Evolutionary conservation across 2,888 invertebrate genomes (phyloP).

Genomic region (Diabrotica balteata): DNA sequence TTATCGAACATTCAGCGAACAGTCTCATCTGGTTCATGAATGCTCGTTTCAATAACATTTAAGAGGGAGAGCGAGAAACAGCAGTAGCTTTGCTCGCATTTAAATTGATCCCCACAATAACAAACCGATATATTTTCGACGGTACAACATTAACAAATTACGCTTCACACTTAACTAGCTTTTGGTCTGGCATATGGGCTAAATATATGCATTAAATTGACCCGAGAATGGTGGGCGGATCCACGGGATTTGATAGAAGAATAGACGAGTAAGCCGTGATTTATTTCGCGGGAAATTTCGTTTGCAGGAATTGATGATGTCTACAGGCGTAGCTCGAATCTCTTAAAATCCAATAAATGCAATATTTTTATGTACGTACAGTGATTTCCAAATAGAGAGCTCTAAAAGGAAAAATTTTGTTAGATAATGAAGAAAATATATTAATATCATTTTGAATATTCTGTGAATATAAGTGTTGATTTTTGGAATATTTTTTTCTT

Average conservation of each 20-base stretch:
- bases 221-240: constrained; percentile 54
- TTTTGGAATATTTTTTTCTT: too few relatives aligned
- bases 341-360: too few relatives aligned
- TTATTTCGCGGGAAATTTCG: constrained; percentile 14
- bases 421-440: too few relatives aligned
- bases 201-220: constrained; percentile 60
- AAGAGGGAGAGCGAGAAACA: constrained; percentile 45
- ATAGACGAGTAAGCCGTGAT: constrained; percentile 30
- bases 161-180: constrained; percentile 56
- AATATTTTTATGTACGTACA: too few relatives aligned
- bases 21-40: constrained; percentile 53
- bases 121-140: constrained; percentile 53
- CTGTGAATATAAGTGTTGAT: too few relatives aligned
- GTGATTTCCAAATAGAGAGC: too few relatives aligned
- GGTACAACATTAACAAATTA: constrained; percentile 58
- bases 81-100: constrained; percentile 43
- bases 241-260: constrained; percentile 34
- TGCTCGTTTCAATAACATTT: constrained; percentile 48
- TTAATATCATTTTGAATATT: too few relatives aligned
- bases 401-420: too few relatives aligned
- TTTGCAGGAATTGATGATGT: constrained; percentile 6
- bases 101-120: constrained; percentile 57
- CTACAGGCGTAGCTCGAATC: too few relatives aligned
- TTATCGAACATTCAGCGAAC: constrained; percentile 50
- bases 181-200: constrained; percentile 58